phyloP scores from a whole-genome alignment of 2,797 vertebrate species.

The Anguilla marmorata region DNA sequence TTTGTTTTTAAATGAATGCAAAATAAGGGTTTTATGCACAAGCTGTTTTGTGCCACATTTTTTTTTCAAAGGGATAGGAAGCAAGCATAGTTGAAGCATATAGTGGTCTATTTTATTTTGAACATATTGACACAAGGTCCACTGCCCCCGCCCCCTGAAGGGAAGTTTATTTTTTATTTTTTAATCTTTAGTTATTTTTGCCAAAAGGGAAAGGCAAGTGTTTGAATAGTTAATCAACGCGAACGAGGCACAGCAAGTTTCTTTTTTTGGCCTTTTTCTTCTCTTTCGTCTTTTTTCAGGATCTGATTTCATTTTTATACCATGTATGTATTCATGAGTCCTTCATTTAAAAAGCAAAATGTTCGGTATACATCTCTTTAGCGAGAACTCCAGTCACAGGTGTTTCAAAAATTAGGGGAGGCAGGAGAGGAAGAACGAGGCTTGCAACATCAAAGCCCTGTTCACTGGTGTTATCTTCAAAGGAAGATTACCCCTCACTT shows the following conservation, averaged over 20 bases:
- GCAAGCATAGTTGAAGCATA: not conserved
- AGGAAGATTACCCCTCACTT: constrained; percentile 48
- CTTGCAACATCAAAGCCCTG: constrained; percentile 65
- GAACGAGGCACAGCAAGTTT: not conserved
- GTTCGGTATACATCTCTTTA: constrained; percentile 30
- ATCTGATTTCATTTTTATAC: constrained; percentile 7
- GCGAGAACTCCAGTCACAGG: constrained; percentile 32
- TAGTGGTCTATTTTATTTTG: not conserved
- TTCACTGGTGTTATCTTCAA: constrained; percentile 60
- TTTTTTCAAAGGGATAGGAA: not conserved
- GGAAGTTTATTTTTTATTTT: not conserved
- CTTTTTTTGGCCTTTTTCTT: not conserved
- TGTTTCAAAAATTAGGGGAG: constrained; percentile 37
- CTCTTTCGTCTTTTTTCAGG: not conserved
- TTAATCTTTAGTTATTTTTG: not conserved
- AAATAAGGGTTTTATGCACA: not conserved
- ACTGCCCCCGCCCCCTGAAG: too few relatives aligned
- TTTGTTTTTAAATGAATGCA: not conserved
- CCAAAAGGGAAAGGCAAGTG: not conserved
- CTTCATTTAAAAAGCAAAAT: constrained; percentile 38
- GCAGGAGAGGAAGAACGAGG: constrained; percentile 48
- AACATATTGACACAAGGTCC: not conserved
- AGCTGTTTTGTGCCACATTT: too few relatives aligned
- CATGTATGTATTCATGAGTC: constrained; percentile 16
- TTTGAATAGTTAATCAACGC: constrained; percentile 4